These are phyloP conservation scores for Rhorus exstirpatorius DNA, from an alignment of 2,888 invertebrate species.

Conservation along the genomic window DNA sequence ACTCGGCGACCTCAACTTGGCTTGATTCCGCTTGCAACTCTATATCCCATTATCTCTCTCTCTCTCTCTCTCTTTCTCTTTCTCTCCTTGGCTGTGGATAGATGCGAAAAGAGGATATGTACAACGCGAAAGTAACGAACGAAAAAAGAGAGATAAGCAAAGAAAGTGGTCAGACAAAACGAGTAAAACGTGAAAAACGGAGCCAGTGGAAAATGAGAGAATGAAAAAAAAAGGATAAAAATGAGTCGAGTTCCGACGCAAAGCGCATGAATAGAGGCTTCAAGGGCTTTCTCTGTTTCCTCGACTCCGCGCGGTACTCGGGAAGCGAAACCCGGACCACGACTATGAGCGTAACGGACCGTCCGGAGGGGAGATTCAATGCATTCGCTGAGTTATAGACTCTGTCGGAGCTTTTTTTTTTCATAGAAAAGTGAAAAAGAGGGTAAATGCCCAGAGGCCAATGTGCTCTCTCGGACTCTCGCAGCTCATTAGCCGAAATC, in stretches of 20 bases:
- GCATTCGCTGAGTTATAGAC: constrained; percentile 26
- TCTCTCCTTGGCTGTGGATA: not conserved
- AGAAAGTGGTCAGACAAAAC: constrained; percentile 67
- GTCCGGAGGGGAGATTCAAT: constrained; percentile 40
- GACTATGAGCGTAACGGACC: constrained; percentile 45
- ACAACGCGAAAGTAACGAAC: constrained; percentile 38
- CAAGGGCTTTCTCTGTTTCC: constrained; percentile 75
- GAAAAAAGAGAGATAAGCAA: constrained; percentile 60
- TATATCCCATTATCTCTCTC: not conserved
- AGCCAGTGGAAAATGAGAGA: constrained; percentile 46
- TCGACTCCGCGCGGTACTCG: constrained; percentile 42
- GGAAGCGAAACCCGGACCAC: constrained; percentile 4
- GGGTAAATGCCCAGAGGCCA: constrained; percentile 14
- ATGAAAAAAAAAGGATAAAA: constrained; percentile 48
- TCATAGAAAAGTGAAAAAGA: not conserved
- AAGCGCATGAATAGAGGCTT: constrained; percentile 80
- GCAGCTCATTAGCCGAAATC: constrained; percentile 20
- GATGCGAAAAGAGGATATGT: constrained; percentile 25
- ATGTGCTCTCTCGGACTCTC: constrained; percentile 1
- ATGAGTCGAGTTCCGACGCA: constrained; percentile 68
- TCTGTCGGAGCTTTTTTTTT: constrained; percentile 15
- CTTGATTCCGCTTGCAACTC: constrained; percentile 12
- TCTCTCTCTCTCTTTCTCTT: not conserved
- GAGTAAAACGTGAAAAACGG: constrained; percentile 25
- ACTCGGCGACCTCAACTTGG: constrained; percentile 34